Evolutionary conservation across 2,888 invertebrate genomes (phyloP), one percentile per base, ranked within the genome.

Genomic region (Ditula angustiorana): DNA sequence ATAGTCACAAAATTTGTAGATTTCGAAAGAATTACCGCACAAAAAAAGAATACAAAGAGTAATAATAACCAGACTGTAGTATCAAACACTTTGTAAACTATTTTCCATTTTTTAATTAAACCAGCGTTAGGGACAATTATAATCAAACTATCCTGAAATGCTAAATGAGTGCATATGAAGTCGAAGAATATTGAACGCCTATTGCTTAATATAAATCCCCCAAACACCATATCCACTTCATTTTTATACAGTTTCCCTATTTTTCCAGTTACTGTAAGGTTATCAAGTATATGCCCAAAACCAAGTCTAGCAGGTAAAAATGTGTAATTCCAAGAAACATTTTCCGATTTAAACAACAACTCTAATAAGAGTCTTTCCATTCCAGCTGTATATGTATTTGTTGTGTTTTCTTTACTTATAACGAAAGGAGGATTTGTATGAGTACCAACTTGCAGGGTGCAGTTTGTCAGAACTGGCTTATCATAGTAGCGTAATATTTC

Each of bases 91-190:
- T 62, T 24, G 21, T 60, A 66, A 30, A 67, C 59, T 21, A 60
- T 60, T 52, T 64, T 69, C 69, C 69, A 69, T 28, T 58, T 55
- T 52, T 67, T 59, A 2, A 61, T 13, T 21, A 61, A 41, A 30
- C 37, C 26, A 19, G 56, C n/a, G 8, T 16, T 49, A 16, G 53
- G 64, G 4, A 30, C 49, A 13, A 64, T 7, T 19, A 52, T 44
- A 35, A 61, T 52, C 1, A 61, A 52, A 19, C 41, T 56, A 41
- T 69, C 69, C 21, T 52, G 57, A 33, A 61, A 58, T 33, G 60
- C 26, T 44, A 67, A 61, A 21, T 69, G 67, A 10, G 61, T 26
- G 44, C 37, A 61, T 16, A 67, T 33, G 19, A 28, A 67, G 23
- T 61, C 59, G 24, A 64, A 67, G 21, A 46, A 58, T n/a, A 52